Base-by-base conservation (phyloP, 1,140 invertebrate genomes). In the Bicyclus anynana region DNA sequence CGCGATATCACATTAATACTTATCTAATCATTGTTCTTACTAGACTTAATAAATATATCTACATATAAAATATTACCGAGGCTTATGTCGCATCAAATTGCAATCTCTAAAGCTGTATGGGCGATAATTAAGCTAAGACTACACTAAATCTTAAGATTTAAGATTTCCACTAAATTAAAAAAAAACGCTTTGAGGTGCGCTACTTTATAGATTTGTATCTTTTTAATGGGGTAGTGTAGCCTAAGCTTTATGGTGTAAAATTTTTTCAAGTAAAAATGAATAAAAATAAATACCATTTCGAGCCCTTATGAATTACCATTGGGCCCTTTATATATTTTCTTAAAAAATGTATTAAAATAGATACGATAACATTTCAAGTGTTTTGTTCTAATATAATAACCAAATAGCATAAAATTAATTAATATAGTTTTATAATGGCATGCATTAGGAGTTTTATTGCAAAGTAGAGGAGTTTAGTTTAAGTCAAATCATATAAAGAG, bases 401-500 rank as follows among this genome's bases (percentile, higher is more conserved):
- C 44, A 23, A 53, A 44, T 49, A 62, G 26, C 46, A 23, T 59
- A 50, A 49, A 42, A n/a, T 33, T 21, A 14, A 52, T 23, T 44
- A 17, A 16, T 54, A 62, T 61, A 65, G 53, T 65, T 66, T 66
- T 66, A 47, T 67, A 67, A 59, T 42, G 59, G 47, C 52, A 64
- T 49, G 56, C 47, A 50, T 57, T 49, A 60, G 59, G 61, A 62
- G 56, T 64, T 66, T 77, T 68, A 69, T 59, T 74, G 74, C 73
- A 75, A 67, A 70, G 56, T 81, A 79, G 67, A 61, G 55, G 51
- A 73, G 72, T 12, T 63, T 73, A 62, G 57, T 69, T 77, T 59
- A 79, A 78, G 67, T 66, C 65, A 77, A 78, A 69, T 65, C 67
- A 81, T 80, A 74, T 84, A 82, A 73, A 78, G 72, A 76, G 69